Percentiles rank a stretch among this genome's conserved stretches.
These are phyloP conservation scores for Neoascia interrupta DNA, from an alignment of 2,888 invertebrate genomes.

Conservation along the genomic window DNA sequence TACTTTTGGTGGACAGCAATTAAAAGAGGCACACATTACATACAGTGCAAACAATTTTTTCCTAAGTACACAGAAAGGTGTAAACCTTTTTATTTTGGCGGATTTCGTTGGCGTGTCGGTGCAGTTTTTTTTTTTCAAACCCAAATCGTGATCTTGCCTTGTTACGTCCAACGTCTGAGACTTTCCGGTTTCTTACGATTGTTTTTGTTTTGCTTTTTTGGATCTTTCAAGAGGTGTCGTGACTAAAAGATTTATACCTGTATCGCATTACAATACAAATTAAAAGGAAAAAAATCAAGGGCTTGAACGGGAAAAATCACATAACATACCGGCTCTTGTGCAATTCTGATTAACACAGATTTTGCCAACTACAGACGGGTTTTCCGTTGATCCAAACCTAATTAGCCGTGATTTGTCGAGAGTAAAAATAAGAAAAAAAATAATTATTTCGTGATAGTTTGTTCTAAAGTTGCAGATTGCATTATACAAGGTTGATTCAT, in stretches of 20 bases:
- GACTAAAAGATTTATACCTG: constrained; percentile 9
- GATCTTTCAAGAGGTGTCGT: constrained; percentile 32
- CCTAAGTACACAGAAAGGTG: too few relatives aligned
- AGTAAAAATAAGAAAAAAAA: too few relatives aligned
- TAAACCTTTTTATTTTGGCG: not conserved
- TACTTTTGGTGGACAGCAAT: too few relatives aligned
- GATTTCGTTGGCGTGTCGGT: constrained; percentile 4
- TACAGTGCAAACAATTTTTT: too few relatives aligned
- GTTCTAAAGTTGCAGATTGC: too few relatives aligned
- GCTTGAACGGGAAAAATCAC: not conserved
- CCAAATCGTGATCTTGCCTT: not conserved
- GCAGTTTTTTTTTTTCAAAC: constrained; percentile 5
- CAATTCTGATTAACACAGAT: too few relatives aligned
- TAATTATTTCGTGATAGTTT: too few relatives aligned
- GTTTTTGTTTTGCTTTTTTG: constrained; percentile 2
- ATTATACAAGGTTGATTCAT: too few relatives aligned
- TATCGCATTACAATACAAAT: constrained; percentile 11
- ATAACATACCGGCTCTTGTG: constrained; percentile 32
- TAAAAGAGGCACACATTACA: too few relatives aligned
- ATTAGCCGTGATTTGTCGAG: too few relatives aligned
- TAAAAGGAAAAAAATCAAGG: constrained; percentile 12
- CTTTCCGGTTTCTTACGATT: constrained; percentile 52
- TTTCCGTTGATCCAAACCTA: too few relatives aligned
- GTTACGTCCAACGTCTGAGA: constrained; percentile 31
- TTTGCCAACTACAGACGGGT: too few relatives aligned